Base-by-base conservation (phyloP, 2,888 invertebrate genomes). In the Ectemnius continuus region DNA sequence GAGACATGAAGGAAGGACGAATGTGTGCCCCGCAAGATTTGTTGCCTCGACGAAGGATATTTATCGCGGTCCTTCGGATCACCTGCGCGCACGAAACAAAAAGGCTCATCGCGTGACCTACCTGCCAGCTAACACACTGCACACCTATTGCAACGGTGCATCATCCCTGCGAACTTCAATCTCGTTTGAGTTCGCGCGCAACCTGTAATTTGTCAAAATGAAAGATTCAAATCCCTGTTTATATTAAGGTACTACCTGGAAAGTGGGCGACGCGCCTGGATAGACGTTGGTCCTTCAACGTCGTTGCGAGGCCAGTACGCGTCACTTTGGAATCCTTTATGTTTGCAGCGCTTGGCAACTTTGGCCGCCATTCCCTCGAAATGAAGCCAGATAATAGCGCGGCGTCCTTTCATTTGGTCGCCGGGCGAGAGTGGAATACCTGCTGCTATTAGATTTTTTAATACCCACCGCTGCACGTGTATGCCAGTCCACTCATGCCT, bases 41-140 rank as follows among this genome's bases (percentile, higher is more conserved):
- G 79, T 79, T 47, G 64, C 56, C 68, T 45, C 61, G 66, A 47
- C 74, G 36, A 64, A 73, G 70, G 61, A 79, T 76, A 80, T 80
- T 80, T 80, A 79, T 80, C 79, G 67, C 76, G 23, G 56, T 20
- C 59, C 36, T 62, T 26, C 66, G 62, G 72, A 76, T 80, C 76
- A 80, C 76, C 74, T 75, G 80, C 76, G 74, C 73, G 76, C 80
- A 79, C 79, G 74, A 80, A 79, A 80, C 74, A 80, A 79, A 64
- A 74, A 74, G 48, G 59, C 48, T 69, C 68, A 70, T 80, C 64
- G 79, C 70, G 79, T 73, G 74, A 47, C 56, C 57, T 58, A 61
- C 67, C 62, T 36, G 11, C 8, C 36, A 62, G 68, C 67, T 71
- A 76, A 61, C 36, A 20, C 52, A 23, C 14, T 13, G 45, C 64